phyloP scores from a whole-genome alignment of 2,797 vertebrate genomes.

The Brotogeris chrysoptera region DNA sequence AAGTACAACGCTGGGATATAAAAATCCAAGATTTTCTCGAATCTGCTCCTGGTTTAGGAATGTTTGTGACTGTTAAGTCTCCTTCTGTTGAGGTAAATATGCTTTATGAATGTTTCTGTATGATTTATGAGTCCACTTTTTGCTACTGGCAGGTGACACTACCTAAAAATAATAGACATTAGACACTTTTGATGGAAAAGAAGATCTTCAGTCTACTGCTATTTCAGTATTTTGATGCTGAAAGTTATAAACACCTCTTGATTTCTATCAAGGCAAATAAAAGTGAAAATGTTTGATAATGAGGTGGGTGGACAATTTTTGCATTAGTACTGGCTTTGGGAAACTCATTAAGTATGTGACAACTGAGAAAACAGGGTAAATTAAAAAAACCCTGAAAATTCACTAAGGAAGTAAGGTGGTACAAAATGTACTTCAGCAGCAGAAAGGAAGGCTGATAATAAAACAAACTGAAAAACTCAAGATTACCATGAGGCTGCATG shows the following conservation, averaged over 20 bases:
- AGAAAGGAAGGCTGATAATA: background rate
- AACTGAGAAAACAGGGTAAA: background rate
- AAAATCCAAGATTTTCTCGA: slow-evolving; percentile 61
- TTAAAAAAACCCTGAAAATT: background rate
- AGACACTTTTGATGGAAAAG: background rate
- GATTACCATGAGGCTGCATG: background rate
- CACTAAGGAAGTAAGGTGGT: background rate
- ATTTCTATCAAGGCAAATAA: background rate
- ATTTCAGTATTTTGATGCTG: background rate
- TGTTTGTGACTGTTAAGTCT: slow-evolving; percentile 84
- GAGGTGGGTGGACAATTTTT: background rate
- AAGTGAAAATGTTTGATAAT: background rate
- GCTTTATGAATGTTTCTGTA: background rate
- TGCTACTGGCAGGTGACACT: background rate
- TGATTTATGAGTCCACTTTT: background rate
- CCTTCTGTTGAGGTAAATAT: slow-evolving; percentile 81
- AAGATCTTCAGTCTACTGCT: background rate
- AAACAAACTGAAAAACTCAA: background rate
- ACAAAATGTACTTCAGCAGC: background rate
- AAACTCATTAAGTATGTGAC: background rate
- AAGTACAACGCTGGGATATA: slow-evolving; percentile 85
- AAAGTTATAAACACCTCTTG: background rate
- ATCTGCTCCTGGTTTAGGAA: slow-evolving; percentile 84
- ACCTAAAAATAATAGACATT: background rate
- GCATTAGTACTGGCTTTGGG: background rate